phyloP scores from a whole-genome alignment of 2,888 invertebrate genomes.

The Biston stratarius region DNA sequence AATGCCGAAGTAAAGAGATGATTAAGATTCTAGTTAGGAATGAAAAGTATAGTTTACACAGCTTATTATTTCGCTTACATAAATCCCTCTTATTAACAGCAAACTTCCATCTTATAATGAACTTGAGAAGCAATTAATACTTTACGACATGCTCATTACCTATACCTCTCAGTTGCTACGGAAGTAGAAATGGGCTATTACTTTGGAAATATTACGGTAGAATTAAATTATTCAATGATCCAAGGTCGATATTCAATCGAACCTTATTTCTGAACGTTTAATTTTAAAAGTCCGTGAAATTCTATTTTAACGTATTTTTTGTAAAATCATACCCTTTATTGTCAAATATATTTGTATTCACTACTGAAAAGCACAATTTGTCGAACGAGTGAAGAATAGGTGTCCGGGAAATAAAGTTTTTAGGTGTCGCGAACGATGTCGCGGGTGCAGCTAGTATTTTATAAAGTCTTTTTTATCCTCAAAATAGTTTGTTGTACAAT shows the following conservation, averaged over 20 bases:
- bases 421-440: no score
- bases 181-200: neutral
- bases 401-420: no score
- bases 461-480: neutral
- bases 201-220: neutral
- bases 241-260: no score
- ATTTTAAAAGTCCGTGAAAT: no score
- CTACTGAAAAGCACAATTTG: no score
- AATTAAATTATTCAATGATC: neutral
- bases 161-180: conserved; percentile 48
- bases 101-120: conserved; percentile 37
- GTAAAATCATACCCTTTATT: no score
- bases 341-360: no score
- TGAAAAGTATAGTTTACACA: conserved; percentile 7
- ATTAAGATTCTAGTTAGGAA: neutral
- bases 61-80: conserved; percentile 17
- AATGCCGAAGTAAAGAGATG: no score
- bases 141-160: conserved; percentile 64
- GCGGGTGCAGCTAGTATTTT: no score
- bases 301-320: no score
- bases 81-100: conserved; percentile 15
- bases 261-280: no score
- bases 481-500: neutral
- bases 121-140: conserved; percentile 65
- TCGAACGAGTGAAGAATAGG: no score